Base-by-base conservation (phyloP, 92 coral and sea anemone species). In the Isaurus tuberculatus region DNA sequence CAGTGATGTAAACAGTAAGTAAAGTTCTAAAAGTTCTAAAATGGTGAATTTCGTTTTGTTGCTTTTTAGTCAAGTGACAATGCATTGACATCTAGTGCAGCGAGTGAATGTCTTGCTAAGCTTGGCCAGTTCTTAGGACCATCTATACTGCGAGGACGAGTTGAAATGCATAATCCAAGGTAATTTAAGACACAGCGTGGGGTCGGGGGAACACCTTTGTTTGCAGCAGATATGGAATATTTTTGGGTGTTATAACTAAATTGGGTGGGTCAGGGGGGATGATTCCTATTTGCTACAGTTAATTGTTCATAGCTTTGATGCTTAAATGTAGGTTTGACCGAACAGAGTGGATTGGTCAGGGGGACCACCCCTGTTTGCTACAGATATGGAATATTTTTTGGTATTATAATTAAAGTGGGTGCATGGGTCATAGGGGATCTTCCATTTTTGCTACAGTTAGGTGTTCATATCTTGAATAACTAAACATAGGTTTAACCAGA, bases 151-250 rank as follows among this genome's bases (percentile, higher is more conserved):
- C 88, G 98, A 85, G 98, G 98, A 37, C 83, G 98, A 27, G 91
- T 95, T 32, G 98, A 95, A 74, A 89, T 95, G 91, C 90, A 92
- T 70, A 88, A 95, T 79, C 98, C 93, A 25, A 92, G 98, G 98
- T 95, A 95, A 19, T 60, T 3, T 5, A 60, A 17, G 1, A 8
- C 29, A 27, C 5, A 63, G 4, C 11, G 69, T 14, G 28, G 16
- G 11, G 10, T 27, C 8, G 33, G 34, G 6, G 69, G 16, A 31
- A 63, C 16, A 8, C 11, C 46, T 6, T 40, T 13, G n/a, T n/a
- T 2, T 40, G 46, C 46, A 40, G 11, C 46, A 8, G 11, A 13
- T 7, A 13, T 13, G 7, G 46, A 13, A 13, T 7, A 40, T 40
- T 40, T n/a, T n/a, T n/a, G n/a, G n/a, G n/a, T n/a, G n/a, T n/a